These are phyloP conservation scores for Arnoldichthys spilopterus DNA, from an alignment of 2,797 vertebrate genomes.

Conservation along the genomic window DNA sequence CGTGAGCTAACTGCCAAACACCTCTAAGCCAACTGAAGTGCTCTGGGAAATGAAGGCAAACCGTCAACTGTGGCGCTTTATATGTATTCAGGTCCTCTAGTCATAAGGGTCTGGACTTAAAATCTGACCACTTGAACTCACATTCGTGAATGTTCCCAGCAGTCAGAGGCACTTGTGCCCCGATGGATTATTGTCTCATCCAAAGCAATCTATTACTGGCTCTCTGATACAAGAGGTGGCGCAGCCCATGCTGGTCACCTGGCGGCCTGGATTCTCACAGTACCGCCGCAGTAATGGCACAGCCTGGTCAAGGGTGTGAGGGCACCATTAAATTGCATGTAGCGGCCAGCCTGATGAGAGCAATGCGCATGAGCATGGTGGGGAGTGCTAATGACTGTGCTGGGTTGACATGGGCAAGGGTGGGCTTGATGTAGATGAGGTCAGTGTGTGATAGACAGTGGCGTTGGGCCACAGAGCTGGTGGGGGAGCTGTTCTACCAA, in stretches of 20 bases:
- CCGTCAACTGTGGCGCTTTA: neutral
- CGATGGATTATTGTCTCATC: neutral
- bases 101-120: neutral
- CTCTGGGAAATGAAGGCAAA: neutral
- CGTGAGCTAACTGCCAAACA: neutral
- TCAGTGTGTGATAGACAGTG: neutral
- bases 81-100: neutral
- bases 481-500: neutral
- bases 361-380: neutral
- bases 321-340: slow-evolving; percentile 16
- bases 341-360: neutral
- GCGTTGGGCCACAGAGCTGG: neutral
- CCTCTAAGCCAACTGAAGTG: neutral
- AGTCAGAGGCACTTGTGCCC: neutral
- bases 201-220: neutral
- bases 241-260: neutral
- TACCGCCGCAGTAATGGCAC: slow-evolving; percentile 18
- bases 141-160: neutral
- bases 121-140: neutral
- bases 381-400: slow-evolving; percentile 5
- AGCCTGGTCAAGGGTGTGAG: slow-evolving; percentile 11
- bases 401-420: neutral
- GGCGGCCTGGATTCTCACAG: neutral
- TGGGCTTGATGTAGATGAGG: slow-evolving; percentile 20
- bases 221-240: neutral